Evolutionary conservation across 2,888 invertebrate genomes (phyloP).

Genomic region (Tenthredo amoena): DNA sequence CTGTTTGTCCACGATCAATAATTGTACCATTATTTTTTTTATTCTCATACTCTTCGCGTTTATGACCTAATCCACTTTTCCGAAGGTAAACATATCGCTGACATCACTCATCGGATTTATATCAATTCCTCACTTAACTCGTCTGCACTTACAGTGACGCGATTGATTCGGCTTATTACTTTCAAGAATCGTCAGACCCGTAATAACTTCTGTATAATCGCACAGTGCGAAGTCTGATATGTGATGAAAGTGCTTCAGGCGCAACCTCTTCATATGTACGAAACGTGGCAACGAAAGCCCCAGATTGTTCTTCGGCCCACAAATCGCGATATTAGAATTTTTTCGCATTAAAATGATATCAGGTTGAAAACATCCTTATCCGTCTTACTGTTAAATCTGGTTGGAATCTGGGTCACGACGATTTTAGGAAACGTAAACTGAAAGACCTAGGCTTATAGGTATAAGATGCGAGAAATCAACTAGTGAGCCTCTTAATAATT

Average conservation of each 20-base stretch:
- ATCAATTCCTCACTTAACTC: background rate
- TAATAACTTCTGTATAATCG: background rate
- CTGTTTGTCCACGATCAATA: background rate
- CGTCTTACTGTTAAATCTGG: no score
- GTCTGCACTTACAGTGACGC: background rate
- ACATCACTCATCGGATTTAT: slow-evolving; percentile 18
- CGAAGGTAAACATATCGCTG: slow-evolving; percentile 35
- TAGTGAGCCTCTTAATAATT: background rate
- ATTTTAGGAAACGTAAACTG: background rate
- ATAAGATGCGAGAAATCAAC: background rate
- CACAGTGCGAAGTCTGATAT: background rate
- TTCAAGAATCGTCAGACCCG: background rate
- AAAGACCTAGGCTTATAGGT: background rate
- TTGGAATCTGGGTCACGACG: background rate
- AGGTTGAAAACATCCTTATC: background rate
- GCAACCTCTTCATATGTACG: background rate
- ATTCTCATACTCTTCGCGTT: background rate
- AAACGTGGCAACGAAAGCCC: background rate
- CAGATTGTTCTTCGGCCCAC: background rate
- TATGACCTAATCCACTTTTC: slow-evolving; percentile 42
- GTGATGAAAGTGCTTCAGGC: background rate
- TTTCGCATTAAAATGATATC: background rate
- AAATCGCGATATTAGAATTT: background rate
- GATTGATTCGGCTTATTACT: background rate
- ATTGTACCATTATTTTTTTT: background rate